Percentiles rank a stretch among this genome's conserved stretches.
Evolutionary conservation across 2,888 invertebrate species (phyloP).

Genomic region (Drosophila kuntzei): DNA sequence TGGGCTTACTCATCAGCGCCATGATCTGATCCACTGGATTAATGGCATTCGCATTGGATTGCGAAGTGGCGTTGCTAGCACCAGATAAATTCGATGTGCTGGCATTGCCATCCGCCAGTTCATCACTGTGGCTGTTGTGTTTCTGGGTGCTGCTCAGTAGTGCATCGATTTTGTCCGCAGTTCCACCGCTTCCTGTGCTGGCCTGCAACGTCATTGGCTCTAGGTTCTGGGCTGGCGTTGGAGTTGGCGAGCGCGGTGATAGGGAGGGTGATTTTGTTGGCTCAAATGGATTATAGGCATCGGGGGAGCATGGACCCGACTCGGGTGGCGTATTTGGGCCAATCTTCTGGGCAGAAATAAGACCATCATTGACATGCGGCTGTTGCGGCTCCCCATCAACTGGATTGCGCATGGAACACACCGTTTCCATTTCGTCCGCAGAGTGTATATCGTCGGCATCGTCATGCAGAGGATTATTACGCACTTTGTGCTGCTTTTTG

Average conservation of each 20-base stretch:
- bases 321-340: slow-evolving; percentile 91
- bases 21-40: slow-evolving; percentile 88
- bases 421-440: slow-evolving; percentile 69
- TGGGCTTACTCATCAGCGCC: slow-evolving; percentile 86
- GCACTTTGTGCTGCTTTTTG: slow-evolving; percentile 86
- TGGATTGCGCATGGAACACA: slow-evolving; percentile 57
- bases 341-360: slow-evolving; percentile 86
- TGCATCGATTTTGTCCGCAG: slow-evolving; percentile 54
- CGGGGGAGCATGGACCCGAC: slow-evolving; percentile 90
- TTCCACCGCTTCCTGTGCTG: slow-evolving; percentile 5
- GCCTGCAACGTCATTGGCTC: slow-evolving; percentile 57
- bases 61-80: slow-evolving; percentile 74
- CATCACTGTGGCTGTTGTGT: slow-evolving; percentile 52
- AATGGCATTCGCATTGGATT: slow-evolving; percentile 85
- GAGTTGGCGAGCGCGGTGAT: slow-evolving; percentile 84
- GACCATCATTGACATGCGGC: slow-evolving; percentile 56
- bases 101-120: slow-evolving; percentile 24
- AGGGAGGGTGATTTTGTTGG: slow-evolving; percentile 91
- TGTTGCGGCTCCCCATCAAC: slow-evolving; percentile 49
- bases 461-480: slow-evolving; percentile 89
- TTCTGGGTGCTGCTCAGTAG: slow-evolving; percentile 31
- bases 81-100: slow-evolving; percentile 52
- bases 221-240: slow-evolving; percentile 71
- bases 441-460: slow-evolving; percentile 75
- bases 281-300: slow-evolving; percentile 96